These are phyloP conservation scores for Scopus umbretta DNA, from an alignment of 2,113 vertebrate species.

Conservation along the genomic window DNA sequence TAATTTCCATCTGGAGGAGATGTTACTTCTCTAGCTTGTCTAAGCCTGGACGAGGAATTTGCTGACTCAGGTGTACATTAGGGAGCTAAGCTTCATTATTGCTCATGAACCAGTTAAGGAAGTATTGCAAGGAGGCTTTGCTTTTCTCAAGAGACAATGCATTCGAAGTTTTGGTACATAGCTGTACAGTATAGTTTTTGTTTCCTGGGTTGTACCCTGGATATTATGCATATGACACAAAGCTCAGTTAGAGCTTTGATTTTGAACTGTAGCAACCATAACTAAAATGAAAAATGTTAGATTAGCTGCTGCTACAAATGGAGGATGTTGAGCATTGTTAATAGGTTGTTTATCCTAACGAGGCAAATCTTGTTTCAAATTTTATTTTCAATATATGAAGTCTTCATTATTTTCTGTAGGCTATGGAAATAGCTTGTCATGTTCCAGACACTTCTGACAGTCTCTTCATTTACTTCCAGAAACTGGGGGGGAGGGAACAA, in stretches of 20 bases:
- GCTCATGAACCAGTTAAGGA: not conserved
- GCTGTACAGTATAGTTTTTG: not conserved
- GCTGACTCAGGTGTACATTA: not conserved
- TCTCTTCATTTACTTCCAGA: not conserved
- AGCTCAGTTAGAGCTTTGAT: not conserved
- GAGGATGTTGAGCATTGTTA: not conserved
- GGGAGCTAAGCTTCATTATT: not conserved
- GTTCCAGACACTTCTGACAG: not conserved
- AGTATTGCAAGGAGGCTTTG: not conserved
- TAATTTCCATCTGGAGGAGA: not conserved
- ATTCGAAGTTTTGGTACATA: not conserved
- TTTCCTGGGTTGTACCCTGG: not conserved
- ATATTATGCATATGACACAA: not conserved
- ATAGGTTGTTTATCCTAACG: not conserved
- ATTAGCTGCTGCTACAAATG: not conserved
- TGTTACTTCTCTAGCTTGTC: not conserved
- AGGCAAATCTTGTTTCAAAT: not conserved
- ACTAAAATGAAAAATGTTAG: not conserved
- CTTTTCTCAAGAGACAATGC: not conserved
- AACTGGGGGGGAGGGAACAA: not conserved
- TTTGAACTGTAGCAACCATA: not conserved
- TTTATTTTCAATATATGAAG: not conserved
- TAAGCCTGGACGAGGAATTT: not conserved
- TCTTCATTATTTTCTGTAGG: not conserved
- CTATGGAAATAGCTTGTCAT: not conserved